A percentile compares a stretch with the other conserved stretches of the same genome.
These are phyloP conservation scores for Diplodus puntazzo DNA, from an alignment of 2,797 vertebrate genomes.

Conservation along the genomic window DNA sequence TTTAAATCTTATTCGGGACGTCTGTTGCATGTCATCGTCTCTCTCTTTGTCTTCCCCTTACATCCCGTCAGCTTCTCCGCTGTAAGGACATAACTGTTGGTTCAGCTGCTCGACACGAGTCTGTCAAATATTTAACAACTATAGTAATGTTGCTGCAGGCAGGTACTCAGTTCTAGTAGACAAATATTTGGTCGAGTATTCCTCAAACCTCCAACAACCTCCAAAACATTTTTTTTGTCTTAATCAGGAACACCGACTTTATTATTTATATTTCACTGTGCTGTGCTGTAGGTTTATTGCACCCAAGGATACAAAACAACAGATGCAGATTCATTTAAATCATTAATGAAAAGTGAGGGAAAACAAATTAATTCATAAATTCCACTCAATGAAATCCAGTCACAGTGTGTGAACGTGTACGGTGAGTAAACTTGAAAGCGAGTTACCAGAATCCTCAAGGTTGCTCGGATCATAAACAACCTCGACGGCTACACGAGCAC, in stretches of 20 bases:
- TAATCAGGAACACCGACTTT: neutral
- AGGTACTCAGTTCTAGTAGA: neutral
- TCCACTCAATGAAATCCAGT: neutral
- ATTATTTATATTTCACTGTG: neutral
- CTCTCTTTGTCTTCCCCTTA: neutral
- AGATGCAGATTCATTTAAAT: neutral
- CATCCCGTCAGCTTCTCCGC: too few relatives aligned
- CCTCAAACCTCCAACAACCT: neutral
- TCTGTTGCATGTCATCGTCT: neutral
- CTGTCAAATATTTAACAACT: too few relatives aligned
- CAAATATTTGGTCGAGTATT: neutral
- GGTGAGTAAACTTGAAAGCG: constrained; percentile 4
- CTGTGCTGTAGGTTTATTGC: neutral
- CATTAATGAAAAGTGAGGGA: neutral
- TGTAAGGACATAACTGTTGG: too few relatives aligned
- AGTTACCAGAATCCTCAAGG: constrained; percentile 4
- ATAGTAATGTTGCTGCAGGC: neutral
- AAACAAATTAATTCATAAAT: constrained; percentile 20
- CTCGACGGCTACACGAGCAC: constrained; percentile 5
- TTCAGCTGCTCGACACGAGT: too few relatives aligned
- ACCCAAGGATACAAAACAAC: neutral
- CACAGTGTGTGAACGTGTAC: neutral
- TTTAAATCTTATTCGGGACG: neutral
- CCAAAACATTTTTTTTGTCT: neutral
- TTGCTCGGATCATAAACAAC: constrained; percentile 32